Percentiles rank a stretch among this genome's conserved stretches.
Conservation (phyloP, 1,140 invertebrate genomes). For the Drosophila tropicalis region DNA sequence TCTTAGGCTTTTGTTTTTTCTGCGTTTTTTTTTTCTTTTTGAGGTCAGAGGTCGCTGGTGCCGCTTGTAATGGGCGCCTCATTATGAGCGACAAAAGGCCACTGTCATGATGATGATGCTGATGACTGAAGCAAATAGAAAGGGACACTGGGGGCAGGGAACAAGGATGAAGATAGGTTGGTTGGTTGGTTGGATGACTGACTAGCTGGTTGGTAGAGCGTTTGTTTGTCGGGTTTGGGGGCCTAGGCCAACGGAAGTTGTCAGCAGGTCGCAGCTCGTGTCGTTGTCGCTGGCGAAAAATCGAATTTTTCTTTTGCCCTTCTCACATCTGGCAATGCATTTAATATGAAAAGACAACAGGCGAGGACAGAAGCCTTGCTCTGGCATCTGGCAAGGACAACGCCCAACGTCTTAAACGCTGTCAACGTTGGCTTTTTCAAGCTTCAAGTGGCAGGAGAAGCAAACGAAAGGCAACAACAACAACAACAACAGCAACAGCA, state of each 20-base stretch:
- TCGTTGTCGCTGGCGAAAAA: slow-evolving; percentile 54
- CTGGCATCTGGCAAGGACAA: slow-evolving; percentile 70
- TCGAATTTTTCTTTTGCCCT: slow-evolving; percentile 55
- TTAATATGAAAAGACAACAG: slow-evolving; percentile 80
- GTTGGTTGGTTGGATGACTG: not conserved
- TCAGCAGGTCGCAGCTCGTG: slow-evolving; percentile 23
- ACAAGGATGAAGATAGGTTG: not conserved
- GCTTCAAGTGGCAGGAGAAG: slow-evolving; percentile 68
- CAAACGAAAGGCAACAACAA: not conserved
- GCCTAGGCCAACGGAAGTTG: slow-evolving; percentile 65
- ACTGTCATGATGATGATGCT: slow-evolving; percentile 57
- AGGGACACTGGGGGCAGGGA: not conserved
- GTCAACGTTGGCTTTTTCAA: slow-evolving; percentile 78
- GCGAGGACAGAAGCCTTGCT: slow-evolving; percentile 57
- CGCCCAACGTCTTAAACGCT: slow-evolving; percentile 77
- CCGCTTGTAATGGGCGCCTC: slow-evolving; percentile 72
- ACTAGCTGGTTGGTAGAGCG: too few species aligned
- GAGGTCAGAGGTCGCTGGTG: slow-evolving; percentile 71
- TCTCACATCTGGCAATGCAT: slow-evolving; percentile 65
- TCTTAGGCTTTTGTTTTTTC: not conserved
- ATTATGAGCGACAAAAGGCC: slow-evolving; percentile 71
- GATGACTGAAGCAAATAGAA: slow-evolving; percentile 7
- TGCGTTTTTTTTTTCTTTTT: slow-evolving; percentile 32
- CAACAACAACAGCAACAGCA: not conserved
- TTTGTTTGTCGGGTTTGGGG: slow-evolving; percentile 18